Percentiles rank a stretch among this genome's conserved stretches.
Evolutionary conservation across 2,113 vertebrate genomes (phyloP).

Genomic region (Alexandromys fortis): DNA sequence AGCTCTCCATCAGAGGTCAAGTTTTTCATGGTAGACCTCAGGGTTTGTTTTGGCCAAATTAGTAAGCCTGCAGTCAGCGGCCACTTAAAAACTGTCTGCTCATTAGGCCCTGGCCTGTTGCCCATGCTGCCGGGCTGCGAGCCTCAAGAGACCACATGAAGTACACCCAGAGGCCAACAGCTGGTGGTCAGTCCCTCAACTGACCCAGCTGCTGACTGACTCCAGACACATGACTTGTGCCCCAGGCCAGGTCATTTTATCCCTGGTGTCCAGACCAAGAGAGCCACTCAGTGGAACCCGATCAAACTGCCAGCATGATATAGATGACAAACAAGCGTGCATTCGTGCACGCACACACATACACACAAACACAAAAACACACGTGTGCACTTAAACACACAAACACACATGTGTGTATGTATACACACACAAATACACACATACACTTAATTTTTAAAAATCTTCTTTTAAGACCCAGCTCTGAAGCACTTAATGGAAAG

Average conservation of each 20-base stretch:
- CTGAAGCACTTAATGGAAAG: neutral
- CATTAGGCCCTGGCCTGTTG: neutral
- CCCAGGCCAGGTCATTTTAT: neutral
- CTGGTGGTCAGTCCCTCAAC: neutral
- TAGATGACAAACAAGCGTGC: too few relatives aligned
- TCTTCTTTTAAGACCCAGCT: neutral
- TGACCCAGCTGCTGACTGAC: neutral
- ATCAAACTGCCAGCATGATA: neutral
- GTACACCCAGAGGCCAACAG: neutral
- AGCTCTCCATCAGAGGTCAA: neutral
- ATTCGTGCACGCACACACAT: neutral
- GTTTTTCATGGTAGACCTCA: neutral
- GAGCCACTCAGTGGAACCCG: neutral
- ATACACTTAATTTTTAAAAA: neutral
- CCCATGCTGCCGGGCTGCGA: neutral
- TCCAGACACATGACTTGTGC: neutral
- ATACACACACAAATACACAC: neutral
- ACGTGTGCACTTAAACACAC: too few relatives aligned
- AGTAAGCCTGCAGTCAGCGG: neutral
- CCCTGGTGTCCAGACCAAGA: neutral
- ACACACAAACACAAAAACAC: neutral
- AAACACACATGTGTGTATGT: neutral
- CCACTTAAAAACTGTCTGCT: neutral
- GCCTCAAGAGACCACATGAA: neutral
- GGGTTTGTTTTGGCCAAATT: conserved; percentile 6